These are phyloP conservation scores for Argyresthia goedartella DNA, from an alignment of 2,888 invertebrate species.

Conservation along the genomic window DNA sequence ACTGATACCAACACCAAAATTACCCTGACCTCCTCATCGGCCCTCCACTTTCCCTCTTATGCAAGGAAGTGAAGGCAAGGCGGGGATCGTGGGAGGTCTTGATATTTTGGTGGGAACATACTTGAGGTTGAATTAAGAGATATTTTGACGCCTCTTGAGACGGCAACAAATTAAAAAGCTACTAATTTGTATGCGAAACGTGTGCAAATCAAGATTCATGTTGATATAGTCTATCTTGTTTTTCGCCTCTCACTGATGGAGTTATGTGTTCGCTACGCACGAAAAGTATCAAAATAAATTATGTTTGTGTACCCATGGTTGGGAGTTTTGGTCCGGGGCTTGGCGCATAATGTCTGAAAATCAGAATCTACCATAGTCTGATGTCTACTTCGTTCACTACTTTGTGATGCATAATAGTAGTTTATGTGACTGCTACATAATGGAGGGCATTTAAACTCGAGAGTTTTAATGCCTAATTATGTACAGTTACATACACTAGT, in stretches of 20 bases:
- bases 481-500: too few relatives aligned
- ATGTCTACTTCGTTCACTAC: not conserved
- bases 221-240: slow-evolving; percentile 12
- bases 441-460: too few relatives aligned
- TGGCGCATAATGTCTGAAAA: too few relatives aligned
- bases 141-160: slow-evolving; percentile 54
- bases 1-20: slow-evolving; percentile 36
- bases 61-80: not conserved
- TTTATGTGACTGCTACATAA: too few relatives aligned
- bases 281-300: too few relatives aligned
- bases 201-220: slow-evolving; percentile 32
- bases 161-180: slow-evolving; percentile 54
- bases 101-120: slow-evolving; percentile 18
- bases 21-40: slow-evolving; percentile 18
- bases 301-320: too few relatives aligned
- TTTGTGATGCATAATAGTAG: too few relatives aligned
- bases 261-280: too few relatives aligned
- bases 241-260: not conserved
- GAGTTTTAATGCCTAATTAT: too few relatives aligned
- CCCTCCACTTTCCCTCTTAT: not conserved
- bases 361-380: not conserved
- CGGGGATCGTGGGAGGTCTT: slow-evolving; percentile 14
- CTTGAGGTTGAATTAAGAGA: slow-evolving; percentile 20
- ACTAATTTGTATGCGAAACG: slow-evolving; percentile 48
- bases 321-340: too few relatives aligned